Percentiles rank a stretch among this genome's conserved stretches.
Evolutionary conservation across 2,888 invertebrate genomes (phyloP).

Genomic region (Scrobipalpa atriplicella): DNA sequence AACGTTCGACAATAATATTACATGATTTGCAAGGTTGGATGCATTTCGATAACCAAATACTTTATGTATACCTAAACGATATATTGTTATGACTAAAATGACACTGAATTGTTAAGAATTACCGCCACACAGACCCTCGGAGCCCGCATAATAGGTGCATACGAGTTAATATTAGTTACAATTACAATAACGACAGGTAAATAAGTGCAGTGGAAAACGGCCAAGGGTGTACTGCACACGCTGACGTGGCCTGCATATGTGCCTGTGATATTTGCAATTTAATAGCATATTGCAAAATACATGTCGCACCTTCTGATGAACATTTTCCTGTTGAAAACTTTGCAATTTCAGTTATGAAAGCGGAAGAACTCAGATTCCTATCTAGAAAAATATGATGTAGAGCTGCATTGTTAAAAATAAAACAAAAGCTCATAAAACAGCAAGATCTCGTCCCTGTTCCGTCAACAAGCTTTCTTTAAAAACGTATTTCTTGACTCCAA

Average conservation of each 20-base stretch:
- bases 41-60: not conserved
- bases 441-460: constrained; percentile 30
- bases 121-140: constrained; percentile 39
- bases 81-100: constrained; percentile 15
- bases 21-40: not conserved
- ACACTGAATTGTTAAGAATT: constrained; percentile 29
- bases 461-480: constrained; percentile 13
- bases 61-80: too few relatives aligned
- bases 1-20: constrained; percentile 1
- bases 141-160: constrained; percentile 55
- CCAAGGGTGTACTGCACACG: constrained; percentile 50
- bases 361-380: not conserved
- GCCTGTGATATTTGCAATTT: not conserved
- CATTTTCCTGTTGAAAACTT: not conserved
- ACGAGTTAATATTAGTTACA: constrained; percentile 53
- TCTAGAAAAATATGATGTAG: constrained; percentile 16
- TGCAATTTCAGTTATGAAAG: not conserved
- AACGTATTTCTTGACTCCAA: not conserved
- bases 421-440: constrained; percentile 35
- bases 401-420: constrained; percentile 24
- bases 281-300: not conserved
- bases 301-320: not conserved
- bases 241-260: not conserved
- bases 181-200: constrained; percentile 51
- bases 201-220: constrained; percentile 55